These are phyloP conservation scores for Trochalopteron elliotii DNA, from an alignment of 2,113 vertebrate genomes.

Conservation along the genomic window DNA sequence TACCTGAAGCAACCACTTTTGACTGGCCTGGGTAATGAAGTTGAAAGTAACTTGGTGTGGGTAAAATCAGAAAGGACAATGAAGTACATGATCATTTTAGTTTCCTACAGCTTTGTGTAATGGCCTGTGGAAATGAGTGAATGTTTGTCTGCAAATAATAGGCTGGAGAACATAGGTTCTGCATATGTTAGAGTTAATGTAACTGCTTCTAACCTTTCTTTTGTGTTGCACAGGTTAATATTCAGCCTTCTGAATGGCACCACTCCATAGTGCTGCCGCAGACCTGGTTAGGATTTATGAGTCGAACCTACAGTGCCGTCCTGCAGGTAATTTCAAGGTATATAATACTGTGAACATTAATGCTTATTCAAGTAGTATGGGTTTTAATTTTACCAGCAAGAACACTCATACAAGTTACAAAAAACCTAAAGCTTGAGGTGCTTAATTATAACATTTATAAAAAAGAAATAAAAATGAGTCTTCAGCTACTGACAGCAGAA, in stretches of 20 bases:
- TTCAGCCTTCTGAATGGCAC: slow-evolving; percentile 95
- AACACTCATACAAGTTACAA: background rate
- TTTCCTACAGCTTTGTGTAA: background rate
- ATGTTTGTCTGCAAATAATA: background rate
- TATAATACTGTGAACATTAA: background rate
- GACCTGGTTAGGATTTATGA: slow-evolving; percentile 91
- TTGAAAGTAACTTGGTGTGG: background rate
- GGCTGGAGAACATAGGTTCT: background rate
- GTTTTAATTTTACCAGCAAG: background rate
- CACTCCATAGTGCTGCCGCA: slow-evolving; percentile 87
- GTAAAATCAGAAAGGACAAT: background rate
- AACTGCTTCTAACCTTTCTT: background rate
- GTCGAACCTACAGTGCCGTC: slow-evolving; percentile 83
- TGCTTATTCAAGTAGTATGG: background rate
- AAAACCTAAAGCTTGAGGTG: background rate
- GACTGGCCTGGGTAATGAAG: background rate
- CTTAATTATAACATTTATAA: background rate
- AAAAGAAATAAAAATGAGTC: background rate
- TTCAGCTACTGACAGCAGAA: background rate
- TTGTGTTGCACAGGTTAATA: slow-evolving; percentile 83
- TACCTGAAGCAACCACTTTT: background rate
- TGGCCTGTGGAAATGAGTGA: rapidly evolving
- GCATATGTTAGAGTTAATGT: background rate
- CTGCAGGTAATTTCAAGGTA: slow-evolving; percentile 81
- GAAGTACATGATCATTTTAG: background rate